Percentiles rank a stretch among this genome's conserved stretches.
phyloP scores from a whole-genome alignment of 2,888 invertebrate species.

The Xestoiulus laeticollis region DNA sequence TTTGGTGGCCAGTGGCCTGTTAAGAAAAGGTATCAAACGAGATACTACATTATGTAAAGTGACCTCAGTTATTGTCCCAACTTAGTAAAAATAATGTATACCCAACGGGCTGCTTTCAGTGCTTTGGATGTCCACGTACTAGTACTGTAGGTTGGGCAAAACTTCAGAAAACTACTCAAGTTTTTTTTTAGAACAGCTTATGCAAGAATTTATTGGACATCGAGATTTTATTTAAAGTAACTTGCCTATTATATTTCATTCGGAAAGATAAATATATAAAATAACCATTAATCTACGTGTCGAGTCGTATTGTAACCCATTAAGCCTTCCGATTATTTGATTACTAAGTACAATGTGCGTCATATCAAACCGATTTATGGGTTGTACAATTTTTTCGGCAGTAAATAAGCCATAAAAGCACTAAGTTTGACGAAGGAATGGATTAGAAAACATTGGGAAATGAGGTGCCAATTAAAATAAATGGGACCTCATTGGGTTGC shows the following conservation, averaged over 20 bases:
- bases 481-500: background rate
- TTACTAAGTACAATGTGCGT: background rate
- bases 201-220: background rate
- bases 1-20: background rate
- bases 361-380: background rate
- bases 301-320: background rate
- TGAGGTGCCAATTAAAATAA: slow-evolving; percentile 1
- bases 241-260: background rate
- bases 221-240: background rate
- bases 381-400: background rate
- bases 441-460: background rate
- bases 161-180: too few relatives aligned
- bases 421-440: background rate
- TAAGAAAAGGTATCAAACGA: too few relatives aligned
- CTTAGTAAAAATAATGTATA: too few relatives aligned
- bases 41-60: too few relatives aligned
- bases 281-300: background rate
- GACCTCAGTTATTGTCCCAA: too few relatives aligned
- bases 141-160: too few relatives aligned
- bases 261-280: background rate
- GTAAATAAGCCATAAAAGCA: background rate
- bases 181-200: too few relatives aligned
- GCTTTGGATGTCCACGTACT: too few relatives aligned
- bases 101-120: too few relatives aligned
- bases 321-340: background rate